Conservation (phyloP, 2,888 invertebrate species). For the Chymomyza procnemis region DNA sequence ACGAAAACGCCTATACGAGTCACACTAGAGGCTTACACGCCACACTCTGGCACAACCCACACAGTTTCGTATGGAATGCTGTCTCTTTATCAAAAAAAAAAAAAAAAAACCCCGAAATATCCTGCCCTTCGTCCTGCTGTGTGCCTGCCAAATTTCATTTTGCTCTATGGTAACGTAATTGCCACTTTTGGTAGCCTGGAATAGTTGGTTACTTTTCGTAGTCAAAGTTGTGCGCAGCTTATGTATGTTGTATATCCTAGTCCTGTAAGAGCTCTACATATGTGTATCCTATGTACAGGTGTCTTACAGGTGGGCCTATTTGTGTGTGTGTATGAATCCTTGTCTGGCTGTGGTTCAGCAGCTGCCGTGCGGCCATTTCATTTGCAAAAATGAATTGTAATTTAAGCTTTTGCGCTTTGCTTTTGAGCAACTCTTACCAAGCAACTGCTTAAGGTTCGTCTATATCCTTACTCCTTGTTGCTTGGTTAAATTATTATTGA, state of each 20-base stretch:
- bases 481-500: background rate
- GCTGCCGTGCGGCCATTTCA: constrained; percentile 48
- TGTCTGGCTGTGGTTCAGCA: constrained; percentile 39
- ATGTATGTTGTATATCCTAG: background rate
- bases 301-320: constrained; percentile 14
- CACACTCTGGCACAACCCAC: background rate
- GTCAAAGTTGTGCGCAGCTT: background rate
- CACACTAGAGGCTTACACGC: background rate
- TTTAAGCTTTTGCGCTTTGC: constrained; percentile 36
- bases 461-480: background rate
- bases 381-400: constrained; percentile 61
- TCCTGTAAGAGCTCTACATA: background rate
- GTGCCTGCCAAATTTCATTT: constrained; percentile 45
- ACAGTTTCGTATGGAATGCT: background rate
- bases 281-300: background rate
- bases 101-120: no score
- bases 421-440: constrained; percentile 23
- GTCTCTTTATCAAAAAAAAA: background rate
- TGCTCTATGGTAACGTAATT: constrained; percentile 43
- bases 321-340: constrained; percentile 61
- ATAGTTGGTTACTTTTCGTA: background rate
- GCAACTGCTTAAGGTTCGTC: background rate
- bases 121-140: background rate
- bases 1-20: constrained; percentile 41
- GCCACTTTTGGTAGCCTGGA: constrained; percentile 20